Evolutionary conservation across 2,113 vertebrate species (phyloP).

Genomic region (Mus spicilegus): DNA sequence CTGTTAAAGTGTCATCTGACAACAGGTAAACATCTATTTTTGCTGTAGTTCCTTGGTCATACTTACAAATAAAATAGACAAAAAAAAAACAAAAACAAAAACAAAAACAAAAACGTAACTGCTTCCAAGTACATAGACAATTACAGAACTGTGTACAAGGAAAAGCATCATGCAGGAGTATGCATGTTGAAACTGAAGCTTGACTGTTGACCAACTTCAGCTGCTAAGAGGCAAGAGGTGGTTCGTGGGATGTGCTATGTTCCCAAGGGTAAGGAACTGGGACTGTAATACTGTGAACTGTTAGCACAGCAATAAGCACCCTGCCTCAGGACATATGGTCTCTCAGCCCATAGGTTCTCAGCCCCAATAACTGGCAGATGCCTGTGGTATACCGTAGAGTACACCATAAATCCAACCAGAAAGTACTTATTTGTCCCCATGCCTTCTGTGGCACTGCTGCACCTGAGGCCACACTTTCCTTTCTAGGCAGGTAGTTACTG

Average conservation of each 20-base stretch:
- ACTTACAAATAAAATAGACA: neutral
- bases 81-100: neutral
- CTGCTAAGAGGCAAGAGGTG: neutral
- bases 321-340: no score
- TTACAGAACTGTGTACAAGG: neutral
- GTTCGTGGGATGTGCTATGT: neutral
- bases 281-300: neutral
- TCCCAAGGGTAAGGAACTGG: neutral
- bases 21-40: conserved; percentile 45
- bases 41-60: neutral
- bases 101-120: no score
- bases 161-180: neutral
- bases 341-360: neutral
- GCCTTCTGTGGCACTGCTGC: neutral
- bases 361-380: neutral
- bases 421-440: neutral
- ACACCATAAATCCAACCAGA: neutral
- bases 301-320: neutral
- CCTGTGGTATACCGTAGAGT: neutral
- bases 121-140: neutral
- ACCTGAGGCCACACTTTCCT: neutral
- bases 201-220: neutral
- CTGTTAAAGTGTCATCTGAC: neutral
- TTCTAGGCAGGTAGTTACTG: neutral
- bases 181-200: neutral